Conservation (phyloP, 2,113 vertebrate genomes). For the Noctilio leporinus region DNA sequence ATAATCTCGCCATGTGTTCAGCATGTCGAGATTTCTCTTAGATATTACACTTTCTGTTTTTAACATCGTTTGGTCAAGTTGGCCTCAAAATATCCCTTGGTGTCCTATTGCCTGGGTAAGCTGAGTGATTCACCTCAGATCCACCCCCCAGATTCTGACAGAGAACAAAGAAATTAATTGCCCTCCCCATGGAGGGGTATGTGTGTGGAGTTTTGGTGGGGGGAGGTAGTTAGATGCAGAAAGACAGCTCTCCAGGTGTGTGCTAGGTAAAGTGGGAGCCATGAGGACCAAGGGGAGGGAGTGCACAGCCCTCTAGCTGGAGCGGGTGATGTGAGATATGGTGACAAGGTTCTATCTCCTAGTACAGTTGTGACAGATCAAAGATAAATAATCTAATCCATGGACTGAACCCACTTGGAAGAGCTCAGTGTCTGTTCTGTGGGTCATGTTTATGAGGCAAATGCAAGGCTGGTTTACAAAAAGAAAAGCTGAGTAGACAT, state of each 20-base stretch:
- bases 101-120: neutral
- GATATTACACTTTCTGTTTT: neutral
- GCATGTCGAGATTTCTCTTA: neutral
- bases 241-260: neutral
- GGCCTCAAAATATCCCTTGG: neutral
- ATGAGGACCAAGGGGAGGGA: accelerated
- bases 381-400: neutral
- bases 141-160: neutral
- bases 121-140: too few species aligned
- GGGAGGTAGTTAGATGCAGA: neutral
- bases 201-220: too few species aligned
- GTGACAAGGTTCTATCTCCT: neutral
- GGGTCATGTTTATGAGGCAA: neutral
- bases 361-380: neutral
- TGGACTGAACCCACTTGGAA: neutral
- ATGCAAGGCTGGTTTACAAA: neutral
- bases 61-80: neutral
- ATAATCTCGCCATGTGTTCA: neutral
- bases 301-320: neutral
- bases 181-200: neutral
- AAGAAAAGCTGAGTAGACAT: neutral
- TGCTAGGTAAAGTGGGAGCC: neutral
- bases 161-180: neutral
- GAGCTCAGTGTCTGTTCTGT: neutral
- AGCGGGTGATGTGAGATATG: neutral